Conservation (phyloP, 2,113 vertebrate genomes). For the Chrysemys picta region DNA sequence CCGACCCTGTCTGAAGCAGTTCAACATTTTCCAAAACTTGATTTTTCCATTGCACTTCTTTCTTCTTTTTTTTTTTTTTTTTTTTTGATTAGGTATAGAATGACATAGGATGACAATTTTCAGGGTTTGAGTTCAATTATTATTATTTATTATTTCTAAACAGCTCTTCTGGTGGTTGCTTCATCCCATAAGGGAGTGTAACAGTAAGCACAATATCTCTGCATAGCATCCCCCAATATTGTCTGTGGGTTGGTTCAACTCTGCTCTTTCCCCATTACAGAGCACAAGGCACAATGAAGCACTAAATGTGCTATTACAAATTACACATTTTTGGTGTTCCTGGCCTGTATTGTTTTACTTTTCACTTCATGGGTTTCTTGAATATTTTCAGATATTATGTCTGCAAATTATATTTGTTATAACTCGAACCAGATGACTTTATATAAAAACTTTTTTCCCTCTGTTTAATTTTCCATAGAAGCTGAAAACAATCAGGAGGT, state of each 20-base stretch:
- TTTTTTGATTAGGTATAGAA: neutral
- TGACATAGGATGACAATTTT: neutral
- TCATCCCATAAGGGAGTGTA: neutral
- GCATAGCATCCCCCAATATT: neutral
- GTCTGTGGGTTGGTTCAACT: neutral
- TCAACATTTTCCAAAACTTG: neutral
- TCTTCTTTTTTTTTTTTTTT: neutral
- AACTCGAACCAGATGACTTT: neutral
- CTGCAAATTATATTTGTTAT: neutral
- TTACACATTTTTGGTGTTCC: neutral
- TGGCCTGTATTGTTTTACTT: neutral
- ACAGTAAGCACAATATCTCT: neutral
- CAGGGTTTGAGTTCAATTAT: neutral
- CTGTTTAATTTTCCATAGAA: neutral
- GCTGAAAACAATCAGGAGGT: neutral
- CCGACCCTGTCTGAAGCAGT: neutral
- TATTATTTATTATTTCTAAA: neutral
- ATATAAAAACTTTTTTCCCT: neutral
- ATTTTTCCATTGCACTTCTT: neutral
- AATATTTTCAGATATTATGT: neutral
- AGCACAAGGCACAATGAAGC: neutral
- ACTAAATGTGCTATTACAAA: fast-evolving
- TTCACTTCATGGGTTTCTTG: neutral
- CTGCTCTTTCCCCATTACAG: neutral
- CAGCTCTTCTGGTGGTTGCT: neutral